A percentile compares a stretch with the other conserved stretches of the same genome.
phyloP scores from a whole-genome alignment of 2,888 invertebrate genomes.

The Leptura quadrifasciata region DNA sequence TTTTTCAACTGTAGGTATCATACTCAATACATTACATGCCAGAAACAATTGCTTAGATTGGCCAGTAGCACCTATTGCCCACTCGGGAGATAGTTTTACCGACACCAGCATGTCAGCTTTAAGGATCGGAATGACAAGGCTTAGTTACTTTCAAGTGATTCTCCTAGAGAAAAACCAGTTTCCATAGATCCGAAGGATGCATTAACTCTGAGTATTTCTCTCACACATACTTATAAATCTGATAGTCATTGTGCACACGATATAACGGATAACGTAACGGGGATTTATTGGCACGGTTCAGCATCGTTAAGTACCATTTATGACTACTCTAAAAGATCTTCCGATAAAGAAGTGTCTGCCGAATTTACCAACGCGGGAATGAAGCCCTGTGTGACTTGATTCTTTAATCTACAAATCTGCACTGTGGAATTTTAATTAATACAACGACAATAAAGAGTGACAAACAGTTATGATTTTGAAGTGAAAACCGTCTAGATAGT shows the following conservation, averaged over 20 bases:
- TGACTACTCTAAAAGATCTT: background rate
- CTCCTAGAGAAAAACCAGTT: background rate
- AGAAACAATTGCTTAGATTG: too few species aligned
- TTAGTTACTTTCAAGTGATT: background rate
- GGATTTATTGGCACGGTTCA: background rate
- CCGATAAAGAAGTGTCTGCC: too few species aligned
- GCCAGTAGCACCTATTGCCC: background rate
- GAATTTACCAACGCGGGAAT: background rate
- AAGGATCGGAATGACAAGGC: background rate
- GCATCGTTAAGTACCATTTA: background rate
- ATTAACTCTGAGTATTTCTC: constrained; percentile 4
- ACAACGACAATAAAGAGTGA: too few species aligned
- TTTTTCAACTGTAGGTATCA: too few species aligned
- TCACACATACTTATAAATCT: constrained; percentile 6
- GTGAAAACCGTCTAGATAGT: too few species aligned
- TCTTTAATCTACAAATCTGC: too few species aligned
- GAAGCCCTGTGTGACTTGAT: too few species aligned
- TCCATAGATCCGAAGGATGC: background rate
- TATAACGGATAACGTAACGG: background rate
- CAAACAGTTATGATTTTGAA: too few species aligned
- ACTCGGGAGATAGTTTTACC: background rate
- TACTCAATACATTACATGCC: too few species aligned
- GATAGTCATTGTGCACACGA: background rate
- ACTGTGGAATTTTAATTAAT: too few species aligned
- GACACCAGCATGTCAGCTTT: background rate